phyloP scores from a whole-genome alignment of 2,888 invertebrate genomes.

The Cheilosia vulpina region DNA sequence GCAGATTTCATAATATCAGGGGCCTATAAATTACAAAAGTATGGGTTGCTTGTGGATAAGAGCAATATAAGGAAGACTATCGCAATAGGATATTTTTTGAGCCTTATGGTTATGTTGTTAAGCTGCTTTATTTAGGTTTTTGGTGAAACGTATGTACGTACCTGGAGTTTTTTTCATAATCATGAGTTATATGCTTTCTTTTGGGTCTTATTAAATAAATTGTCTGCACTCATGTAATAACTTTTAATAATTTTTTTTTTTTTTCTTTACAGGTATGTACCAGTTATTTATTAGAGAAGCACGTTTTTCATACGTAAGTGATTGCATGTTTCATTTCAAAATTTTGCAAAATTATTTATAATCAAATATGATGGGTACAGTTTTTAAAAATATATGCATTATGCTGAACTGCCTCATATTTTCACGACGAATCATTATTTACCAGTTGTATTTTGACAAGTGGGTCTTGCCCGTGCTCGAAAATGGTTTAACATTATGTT shows the following conservation, averaged over 20 bases:
- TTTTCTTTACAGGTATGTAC: slow-evolving; percentile 6
- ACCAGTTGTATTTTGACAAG: too few species aligned
- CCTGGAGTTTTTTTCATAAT: slow-evolving; percentile 14
- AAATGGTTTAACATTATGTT: too few species aligned
- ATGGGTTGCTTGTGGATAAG: slow-evolving; percentile 25
- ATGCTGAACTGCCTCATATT: too few species aligned
- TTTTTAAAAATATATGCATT: too few species aligned
- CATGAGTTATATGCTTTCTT: slow-evolving; percentile 31
- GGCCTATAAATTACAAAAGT: slow-evolving; percentile 49
- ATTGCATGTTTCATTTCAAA: not conserved
- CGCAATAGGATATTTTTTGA: slow-evolving; percentile 5
- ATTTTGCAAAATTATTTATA: too few species aligned
- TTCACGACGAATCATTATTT: too few species aligned
- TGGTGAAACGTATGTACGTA: slow-evolving; percentile 4
- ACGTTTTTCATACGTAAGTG: not conserved
- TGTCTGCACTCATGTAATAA: not conserved
- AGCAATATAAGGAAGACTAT: slow-evolving; percentile 5
- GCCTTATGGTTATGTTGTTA: slow-evolving; percentile 14
- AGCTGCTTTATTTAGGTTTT: slow-evolving; percentile 41
- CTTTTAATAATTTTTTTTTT: not conserved
- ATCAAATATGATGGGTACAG: too few species aligned
- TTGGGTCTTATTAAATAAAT: slow-evolving; percentile 24
- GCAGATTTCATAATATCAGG: slow-evolving; percentile 49
- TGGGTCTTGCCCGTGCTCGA: too few species aligned
- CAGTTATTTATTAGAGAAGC: not conserved